These are phyloP conservation scores for Shargacucullia verbasci DNA, from an alignment of 2,888 invertebrate genomes.

Conservation along the genomic window DNA sequence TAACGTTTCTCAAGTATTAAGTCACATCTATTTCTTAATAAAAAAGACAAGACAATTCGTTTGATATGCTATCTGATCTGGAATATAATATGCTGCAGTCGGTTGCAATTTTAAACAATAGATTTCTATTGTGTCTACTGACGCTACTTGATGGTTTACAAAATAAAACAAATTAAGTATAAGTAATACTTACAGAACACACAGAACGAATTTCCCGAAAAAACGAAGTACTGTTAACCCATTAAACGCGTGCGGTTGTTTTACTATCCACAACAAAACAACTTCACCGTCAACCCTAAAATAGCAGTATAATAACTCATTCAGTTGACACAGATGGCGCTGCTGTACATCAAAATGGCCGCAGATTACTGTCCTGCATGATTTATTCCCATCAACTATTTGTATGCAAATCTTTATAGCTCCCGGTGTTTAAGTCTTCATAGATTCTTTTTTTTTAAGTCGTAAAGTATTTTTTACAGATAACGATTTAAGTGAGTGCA, in stretches of 20 bases:
- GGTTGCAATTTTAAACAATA: too few relatives aligned
- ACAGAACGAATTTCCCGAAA: slow-evolving; percentile 3
- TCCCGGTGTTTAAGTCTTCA: slow-evolving; percentile 64
- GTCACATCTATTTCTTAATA: too few relatives aligned
- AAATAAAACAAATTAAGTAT: too few relatives aligned
- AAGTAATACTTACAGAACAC: slow-evolving; percentile 1
- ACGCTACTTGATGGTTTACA: too few relatives aligned
- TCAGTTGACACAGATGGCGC: slow-evolving; percentile 88
- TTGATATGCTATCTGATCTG: too few relatives aligned
- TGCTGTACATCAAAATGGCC: slow-evolving; percentile 86
- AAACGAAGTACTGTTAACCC: not conserved
- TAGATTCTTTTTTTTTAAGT: slow-evolving; percentile 45
- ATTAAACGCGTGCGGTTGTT: slow-evolving; percentile 3
- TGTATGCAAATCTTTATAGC: slow-evolving; percentile 76
- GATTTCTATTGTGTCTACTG: too few relatives aligned
- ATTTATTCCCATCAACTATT: slow-evolving; percentile 84
- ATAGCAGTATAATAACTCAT: slow-evolving; percentile 83
- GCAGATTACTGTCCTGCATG: slow-evolving; percentile 83
- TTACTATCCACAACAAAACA: not conserved
- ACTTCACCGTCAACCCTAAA: slow-evolving; percentile 68
- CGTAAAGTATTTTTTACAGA: slow-evolving; percentile 33
- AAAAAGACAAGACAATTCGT: too few relatives aligned
- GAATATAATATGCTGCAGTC: too few relatives aligned
- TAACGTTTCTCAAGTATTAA: too few relatives aligned
- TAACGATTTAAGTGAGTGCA: slow-evolving; percentile 25